These are phyloP conservation scores for Myiagra hebetior DNA, from an alignment of 2,113 vertebrate species.

Conservation along the genomic window DNA sequence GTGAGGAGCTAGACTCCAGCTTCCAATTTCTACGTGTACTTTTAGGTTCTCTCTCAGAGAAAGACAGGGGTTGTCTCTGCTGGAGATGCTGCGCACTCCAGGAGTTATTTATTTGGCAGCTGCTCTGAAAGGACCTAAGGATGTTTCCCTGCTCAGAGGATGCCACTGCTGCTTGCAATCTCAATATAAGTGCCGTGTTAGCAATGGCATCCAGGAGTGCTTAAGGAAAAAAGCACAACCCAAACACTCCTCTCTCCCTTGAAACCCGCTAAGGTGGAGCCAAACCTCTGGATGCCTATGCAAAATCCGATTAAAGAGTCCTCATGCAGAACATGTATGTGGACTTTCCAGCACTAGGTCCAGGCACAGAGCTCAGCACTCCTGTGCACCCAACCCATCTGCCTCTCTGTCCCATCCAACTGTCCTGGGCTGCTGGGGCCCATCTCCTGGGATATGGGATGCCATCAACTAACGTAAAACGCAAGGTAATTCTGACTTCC, in stretches of 20 bases:
- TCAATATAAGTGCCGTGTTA: background rate
- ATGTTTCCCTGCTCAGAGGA: background rate
- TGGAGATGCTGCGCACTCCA: background rate
- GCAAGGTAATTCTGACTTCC: constrained; percentile 36
- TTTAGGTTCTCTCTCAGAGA: background rate
- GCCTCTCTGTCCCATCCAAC: background rate
- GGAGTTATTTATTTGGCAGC: background rate
- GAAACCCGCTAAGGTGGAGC: background rate
- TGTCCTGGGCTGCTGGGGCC: background rate
- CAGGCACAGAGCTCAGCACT: constrained; percentile 23
- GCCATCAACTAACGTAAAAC: background rate
- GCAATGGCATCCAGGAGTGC: background rate
- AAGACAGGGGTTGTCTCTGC: background rate
- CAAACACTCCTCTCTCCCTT: constrained; percentile 12
- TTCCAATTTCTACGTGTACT: background rate
- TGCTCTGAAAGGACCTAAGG: background rate
- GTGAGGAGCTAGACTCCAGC: background rate
- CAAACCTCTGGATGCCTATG: background rate
- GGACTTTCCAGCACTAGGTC: constrained; percentile 34
- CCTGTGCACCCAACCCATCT: background rate
- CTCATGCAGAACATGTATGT: background rate
- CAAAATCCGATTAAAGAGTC: background rate
- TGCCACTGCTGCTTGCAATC: background rate
- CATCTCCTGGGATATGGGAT: background rate
- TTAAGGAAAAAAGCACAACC: background rate